These are phyloP conservation scores for Phalanger gymnotis DNA, from an alignment of 2,797 vertebrate species.

Conservation along the genomic window DNA sequence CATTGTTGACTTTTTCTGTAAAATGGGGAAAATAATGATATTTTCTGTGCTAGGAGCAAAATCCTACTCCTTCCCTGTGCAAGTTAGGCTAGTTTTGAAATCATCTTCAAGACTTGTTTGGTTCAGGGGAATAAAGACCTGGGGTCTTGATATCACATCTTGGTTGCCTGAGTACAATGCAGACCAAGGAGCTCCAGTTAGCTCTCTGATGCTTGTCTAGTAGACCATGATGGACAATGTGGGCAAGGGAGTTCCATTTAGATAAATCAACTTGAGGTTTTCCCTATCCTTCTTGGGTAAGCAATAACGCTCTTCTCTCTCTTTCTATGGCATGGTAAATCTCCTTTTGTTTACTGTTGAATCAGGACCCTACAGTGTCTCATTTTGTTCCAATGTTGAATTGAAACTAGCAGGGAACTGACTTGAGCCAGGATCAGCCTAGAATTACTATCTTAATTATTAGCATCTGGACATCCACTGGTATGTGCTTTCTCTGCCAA, in stretches of 20 bases:
- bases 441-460: not conserved
- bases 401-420: not conserved
- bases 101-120: not conserved
- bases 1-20: not conserved
- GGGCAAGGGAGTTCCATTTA: not conserved
- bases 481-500: not conserved
- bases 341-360: not conserved
- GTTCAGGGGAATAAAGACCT: not conserved
- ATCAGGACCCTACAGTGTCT: not conserved
- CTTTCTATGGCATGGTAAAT: not conserved
- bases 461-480: not conserved
- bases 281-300: not conserved
- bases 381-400: not conserved
- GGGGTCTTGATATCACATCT: not conserved
- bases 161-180: not conserved
- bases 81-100: not conserved
- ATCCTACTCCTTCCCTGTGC: not conserved
- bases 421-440: not conserved
- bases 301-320: not conserved
- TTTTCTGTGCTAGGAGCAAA: not conserved
- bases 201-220: not conserved
- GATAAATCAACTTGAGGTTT: not conserved
- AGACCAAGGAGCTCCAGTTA: not conserved
- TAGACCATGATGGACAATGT: not conserved
- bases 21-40: not conserved